Conservation (phyloP, 2,113 vertebrate species). For the Turnix velox region DNA sequence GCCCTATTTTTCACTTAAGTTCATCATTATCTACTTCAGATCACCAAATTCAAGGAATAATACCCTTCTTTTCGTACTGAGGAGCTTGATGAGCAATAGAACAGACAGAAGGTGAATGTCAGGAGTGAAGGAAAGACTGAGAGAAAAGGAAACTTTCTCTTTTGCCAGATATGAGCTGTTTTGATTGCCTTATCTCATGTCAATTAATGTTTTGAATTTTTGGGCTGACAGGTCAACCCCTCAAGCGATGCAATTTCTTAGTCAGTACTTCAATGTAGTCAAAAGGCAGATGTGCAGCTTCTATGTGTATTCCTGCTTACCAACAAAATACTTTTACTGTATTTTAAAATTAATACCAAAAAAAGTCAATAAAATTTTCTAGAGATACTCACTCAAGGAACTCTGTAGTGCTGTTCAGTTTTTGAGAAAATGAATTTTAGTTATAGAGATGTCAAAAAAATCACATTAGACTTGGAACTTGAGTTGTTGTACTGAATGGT, state of each 20-base stretch:
- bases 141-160: background rate
- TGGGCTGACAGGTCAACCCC: background rate
- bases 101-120: background rate
- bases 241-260: background rate
- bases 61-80: background rate
- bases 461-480: conserved; percentile 1
- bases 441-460: conserved; percentile 31
- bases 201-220: background rate
- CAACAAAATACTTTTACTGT: background rate
- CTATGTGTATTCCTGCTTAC: background rate
- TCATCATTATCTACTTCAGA: background rate
- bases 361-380: background rate
- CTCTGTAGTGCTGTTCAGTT: background rate
- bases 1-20: background rate
- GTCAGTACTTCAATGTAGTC: background rate
- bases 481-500: background rate
- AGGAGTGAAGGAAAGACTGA: background rate
- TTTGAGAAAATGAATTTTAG: conserved; percentile 9
- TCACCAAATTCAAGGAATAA: background rate
- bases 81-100: background rate
- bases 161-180: background rate
- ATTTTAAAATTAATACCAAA: background rate
- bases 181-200: background rate
- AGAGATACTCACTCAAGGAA: background rate
- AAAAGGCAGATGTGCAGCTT: background rate